Base-by-base conservation (phyloP, 2,888 invertebrate species). In the Latrodectus hesperus region DNA sequence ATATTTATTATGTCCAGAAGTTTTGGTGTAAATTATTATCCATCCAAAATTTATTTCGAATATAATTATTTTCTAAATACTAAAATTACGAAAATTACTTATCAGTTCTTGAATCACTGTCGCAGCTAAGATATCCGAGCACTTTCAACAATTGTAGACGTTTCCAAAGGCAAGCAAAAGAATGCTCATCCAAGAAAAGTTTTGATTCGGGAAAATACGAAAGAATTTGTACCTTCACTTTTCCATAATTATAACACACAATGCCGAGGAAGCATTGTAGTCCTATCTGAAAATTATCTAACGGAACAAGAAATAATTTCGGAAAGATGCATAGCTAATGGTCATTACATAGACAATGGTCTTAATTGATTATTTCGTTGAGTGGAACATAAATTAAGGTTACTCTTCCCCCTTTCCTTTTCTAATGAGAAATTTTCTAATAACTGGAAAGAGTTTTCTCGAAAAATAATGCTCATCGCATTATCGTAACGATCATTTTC, bases 301-400 rank as follows among this genome's bases (percentile, higher is more conserved):
- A 70, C 51, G 75, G 75, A 68, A 75, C 75, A 72, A 60, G 60
- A 74, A 76, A 76, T 80, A 75, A 76, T 76, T 76, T 75, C 70
- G 5, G 68, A 52, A 55, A 38, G 71, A 64, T 78, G 55, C 73
- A 38, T n/a, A 51, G 14, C 68, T 74, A 65, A 80, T 77, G 86
- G 64, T 60, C 77, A 26, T 77, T 81, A 55, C 60, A 60, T 65
- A 87, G 77, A 87, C 86, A 87, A 87, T 87, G 77, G 86, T 77
- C 81, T 76, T 87, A 87, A 87, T 87, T 87, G 86, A 87, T 87
- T 87, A 87, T 87, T 87, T 87, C 73, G 75, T 49, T 53, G 80
- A 64, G 60, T 12, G 55, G 70, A 76, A 87, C 81, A 87, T 82
- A 81, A 87, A 81, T 81, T 71, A 73, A 77, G 86, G n/a, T 51